phyloP scores from a whole-genome alignment of 2,113 vertebrate species.

The Ammodytes marinus region DNA sequence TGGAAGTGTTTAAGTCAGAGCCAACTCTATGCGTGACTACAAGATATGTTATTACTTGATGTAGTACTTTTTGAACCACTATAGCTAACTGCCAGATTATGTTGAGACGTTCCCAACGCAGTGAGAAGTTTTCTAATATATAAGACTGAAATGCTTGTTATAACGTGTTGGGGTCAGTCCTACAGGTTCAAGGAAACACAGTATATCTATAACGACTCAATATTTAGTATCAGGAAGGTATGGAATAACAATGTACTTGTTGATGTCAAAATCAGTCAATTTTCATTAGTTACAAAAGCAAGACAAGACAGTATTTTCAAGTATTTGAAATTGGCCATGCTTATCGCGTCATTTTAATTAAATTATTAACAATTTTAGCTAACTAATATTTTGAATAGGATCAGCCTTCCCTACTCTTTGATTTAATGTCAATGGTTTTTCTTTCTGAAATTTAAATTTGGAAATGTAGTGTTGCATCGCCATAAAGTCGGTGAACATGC shows the following conservation, averaged over 20 bases:
- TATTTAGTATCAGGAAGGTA: background rate
- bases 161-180: background rate
- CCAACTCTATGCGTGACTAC: background rate
- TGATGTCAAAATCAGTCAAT: background rate
- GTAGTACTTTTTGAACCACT: background rate
- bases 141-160: background rate
- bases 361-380: background rate
- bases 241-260: background rate
- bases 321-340: background rate
- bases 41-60: background rate
- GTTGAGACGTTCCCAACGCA: background rate
- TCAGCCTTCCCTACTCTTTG: background rate
- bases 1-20: background rate
- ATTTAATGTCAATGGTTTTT: background rate
- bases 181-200: background rate
- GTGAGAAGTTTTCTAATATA: background rate
- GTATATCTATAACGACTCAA: no score
- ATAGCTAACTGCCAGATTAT: background rate
- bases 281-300: background rate
- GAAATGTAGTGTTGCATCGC: background rate
- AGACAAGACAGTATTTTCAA: background rate
- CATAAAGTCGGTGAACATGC: background rate
- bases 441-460: background rate
- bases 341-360: background rate
- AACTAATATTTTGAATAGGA: no score